Evolutionary conservation across 2,888 invertebrate species (phyloP), one percentile per base, ranked within the genome.

Genomic region (Oligia fasciuncula): DNA sequence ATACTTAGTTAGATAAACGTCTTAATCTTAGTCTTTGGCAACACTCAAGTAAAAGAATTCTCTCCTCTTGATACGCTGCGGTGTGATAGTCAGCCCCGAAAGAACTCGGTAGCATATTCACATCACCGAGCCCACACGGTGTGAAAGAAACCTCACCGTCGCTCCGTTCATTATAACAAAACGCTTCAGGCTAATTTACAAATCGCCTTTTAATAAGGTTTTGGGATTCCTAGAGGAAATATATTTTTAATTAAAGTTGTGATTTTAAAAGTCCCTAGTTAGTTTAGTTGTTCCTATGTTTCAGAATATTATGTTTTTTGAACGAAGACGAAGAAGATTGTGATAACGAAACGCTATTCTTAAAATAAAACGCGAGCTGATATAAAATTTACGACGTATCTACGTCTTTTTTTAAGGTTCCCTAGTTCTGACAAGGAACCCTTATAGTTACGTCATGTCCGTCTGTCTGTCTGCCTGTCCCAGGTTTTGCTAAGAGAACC

Each of bases 141-240:
- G 70, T 80, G 63, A 84, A 71, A 70, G 63, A 77, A 73, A 76
- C 46, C 70, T 80, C 40, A 49, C 73, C n/a, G 62, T 57, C 29
- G 63, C 43, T 69, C 54, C 51, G 71, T 79, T 81, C 78, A 83
- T 85, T 85, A 79, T 76, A 81, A 69, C 65, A 46, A 65, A 77
- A 49, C n/a, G 67, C 80, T 75, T 65, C 49, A 19, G 66, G 73
- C 70, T 65, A 66, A 73, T 85, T 82, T 70, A 77, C 76, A 73
- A 79, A 79, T 76, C 51, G 19, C 9, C 54, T 76, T 76, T 74
- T n/a, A 29, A 68, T 35, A 51, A 60, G 19, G 19, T 70, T 54
- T 78, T 72, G 35, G 62, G 43, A 54, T 43, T 62, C 62, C 67
- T 62, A 54, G 4, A 68, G 17, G 23, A 68, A 74, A 49, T 62